Evolutionary conservation across 2,888 invertebrate genomes (phyloP).

Genomic region (Emmelina monodactyla): DNA sequence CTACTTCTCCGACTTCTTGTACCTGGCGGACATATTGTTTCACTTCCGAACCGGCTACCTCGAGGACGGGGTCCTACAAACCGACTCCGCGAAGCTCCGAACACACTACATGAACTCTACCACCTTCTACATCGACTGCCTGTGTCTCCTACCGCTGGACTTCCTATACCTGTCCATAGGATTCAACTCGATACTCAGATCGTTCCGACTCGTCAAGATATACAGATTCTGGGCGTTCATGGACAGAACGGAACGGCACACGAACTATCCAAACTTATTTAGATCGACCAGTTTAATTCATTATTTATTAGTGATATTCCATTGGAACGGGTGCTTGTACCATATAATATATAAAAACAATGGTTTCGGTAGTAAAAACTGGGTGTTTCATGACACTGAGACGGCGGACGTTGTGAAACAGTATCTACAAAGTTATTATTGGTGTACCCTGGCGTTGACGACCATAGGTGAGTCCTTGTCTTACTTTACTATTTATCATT

Average conservation of each 20-base stretch:
- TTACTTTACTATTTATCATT: no score
- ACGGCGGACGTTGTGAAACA: slow-evolving; percentile 90
- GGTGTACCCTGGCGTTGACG: slow-evolving; percentile 96
- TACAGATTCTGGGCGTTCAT: slow-evolving; percentile 99
- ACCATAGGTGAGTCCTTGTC: slow-evolving; percentile 78
- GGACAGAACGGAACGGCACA: slow-evolving; percentile 97
- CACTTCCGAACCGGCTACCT: slow-evolving; percentile 97
- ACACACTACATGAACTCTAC: slow-evolving; percentile 98
- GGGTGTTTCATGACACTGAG: slow-evolving; percentile 89
- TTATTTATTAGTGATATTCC: slow-evolving; percentile 97
- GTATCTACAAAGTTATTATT: slow-evolving; percentile 97
- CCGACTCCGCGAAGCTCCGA: slow-evolving; percentile 90
- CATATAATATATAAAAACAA: slow-evolving; percentile 96
- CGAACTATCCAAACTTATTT: slow-evolving; percentile 98
- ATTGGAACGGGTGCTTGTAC: slow-evolving; percentile 99
- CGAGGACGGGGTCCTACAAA: slow-evolving; percentile 97
- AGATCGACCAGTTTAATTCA: slow-evolving; percentile 91
- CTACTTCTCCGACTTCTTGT: slow-evolving; percentile 95
- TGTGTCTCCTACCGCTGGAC: slow-evolving; percentile 96
- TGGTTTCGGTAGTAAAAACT: slow-evolving; percentile 92
- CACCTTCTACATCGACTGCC: slow-evolving; percentile 97
- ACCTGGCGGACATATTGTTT: slow-evolving; percentile 95
- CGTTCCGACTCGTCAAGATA: slow-evolving; percentile 95
- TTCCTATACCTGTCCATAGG: slow-evolving; percentile 98
- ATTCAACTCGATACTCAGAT: slow-evolving; percentile 93